Conservation (phyloP, 2,113 vertebrate genomes). For the Xyrauchen texanus region DNA sequence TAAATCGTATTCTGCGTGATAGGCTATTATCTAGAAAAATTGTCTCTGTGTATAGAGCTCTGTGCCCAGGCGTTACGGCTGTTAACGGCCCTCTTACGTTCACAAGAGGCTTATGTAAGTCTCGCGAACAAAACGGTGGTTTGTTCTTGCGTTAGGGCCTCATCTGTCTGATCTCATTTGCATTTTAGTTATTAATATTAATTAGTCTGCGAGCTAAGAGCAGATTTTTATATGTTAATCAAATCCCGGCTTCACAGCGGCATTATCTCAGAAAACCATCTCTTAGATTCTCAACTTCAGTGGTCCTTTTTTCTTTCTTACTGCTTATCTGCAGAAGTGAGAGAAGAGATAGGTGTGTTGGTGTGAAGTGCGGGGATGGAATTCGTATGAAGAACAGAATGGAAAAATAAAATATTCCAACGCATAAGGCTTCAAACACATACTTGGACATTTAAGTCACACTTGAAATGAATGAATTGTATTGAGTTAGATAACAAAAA, state of each 20-base stretch:
- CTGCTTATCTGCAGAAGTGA: slow-evolving; percentile 51
- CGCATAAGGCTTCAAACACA: background rate
- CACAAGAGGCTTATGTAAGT: slow-evolving; percentile 90
- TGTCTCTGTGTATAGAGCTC: slow-evolving; percentile 95
- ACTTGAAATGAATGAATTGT: too few relatives aligned
- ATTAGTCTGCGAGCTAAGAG: slow-evolving; percentile 76
- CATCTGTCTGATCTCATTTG: slow-evolving; percentile 69
- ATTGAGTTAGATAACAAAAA: too few relatives aligned
- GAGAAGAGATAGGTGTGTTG: slow-evolving; percentile 1
- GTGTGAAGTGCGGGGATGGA: background rate
- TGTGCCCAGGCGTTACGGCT: slow-evolving; percentile 89
- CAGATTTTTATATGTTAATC: slow-evolving; percentile 75
- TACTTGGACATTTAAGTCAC: too few relatives aligned
- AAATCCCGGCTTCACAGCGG: slow-evolving; percentile 66
- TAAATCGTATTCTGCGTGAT: slow-evolving; percentile 99
- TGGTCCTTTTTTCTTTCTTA: slow-evolving; percentile 51
- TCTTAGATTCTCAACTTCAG: slow-evolving; percentile 73
- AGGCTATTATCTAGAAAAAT: slow-evolving; percentile 99
- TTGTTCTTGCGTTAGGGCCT: slow-evolving; percentile 71
- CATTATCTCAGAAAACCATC: slow-evolving; percentile 68
- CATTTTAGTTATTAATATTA: slow-evolving; percentile 84
- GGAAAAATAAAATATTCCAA: background rate
- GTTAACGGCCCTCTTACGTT: slow-evolving; percentile 93
- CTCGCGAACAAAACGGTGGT: slow-evolving; percentile 83
- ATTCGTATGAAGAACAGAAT: background rate